phyloP scores from a whole-genome alignment of 2,888 invertebrate genomes.

The Asteroscopus sphinx region DNA sequence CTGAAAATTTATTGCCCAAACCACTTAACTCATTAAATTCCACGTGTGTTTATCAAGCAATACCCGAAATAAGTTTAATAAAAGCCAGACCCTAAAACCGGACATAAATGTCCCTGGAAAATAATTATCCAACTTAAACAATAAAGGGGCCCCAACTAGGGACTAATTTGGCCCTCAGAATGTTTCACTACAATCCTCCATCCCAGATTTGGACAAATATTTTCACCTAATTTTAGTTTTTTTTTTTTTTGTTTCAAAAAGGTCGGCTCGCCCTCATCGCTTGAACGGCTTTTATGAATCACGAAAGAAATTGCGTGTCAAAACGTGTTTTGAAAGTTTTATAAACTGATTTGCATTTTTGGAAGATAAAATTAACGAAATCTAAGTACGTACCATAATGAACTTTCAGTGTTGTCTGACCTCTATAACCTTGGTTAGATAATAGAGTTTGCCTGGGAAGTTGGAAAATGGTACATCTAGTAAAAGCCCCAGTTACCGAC shows the following conservation, averaged over 20 bases:
- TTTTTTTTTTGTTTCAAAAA: slow-evolving; percentile 17
- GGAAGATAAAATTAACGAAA: slow-evolving; percentile 43
- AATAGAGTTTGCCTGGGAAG: no score
- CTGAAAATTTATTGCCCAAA: slow-evolving; percentile 35
- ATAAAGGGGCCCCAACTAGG: slow-evolving; percentile 53
- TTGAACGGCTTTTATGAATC: slow-evolving; percentile 31
- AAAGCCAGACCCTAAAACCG: slow-evolving; percentile 52
- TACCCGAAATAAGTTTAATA: slow-evolving; percentile 59
- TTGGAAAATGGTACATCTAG: no score
- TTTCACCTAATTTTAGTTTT: slow-evolving; percentile 42
- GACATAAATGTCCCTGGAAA: slow-evolving; percentile 55
- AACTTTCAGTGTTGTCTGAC: slow-evolving; percentile 3
- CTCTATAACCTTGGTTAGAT: no score
- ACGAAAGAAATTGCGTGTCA: slow-evolving; percentile 55
- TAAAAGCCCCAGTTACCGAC: no score
- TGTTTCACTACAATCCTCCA: slow-evolving; percentile 35
- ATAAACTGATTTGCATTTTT: slow-evolving; percentile 51
- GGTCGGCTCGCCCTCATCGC: slow-evolving; percentile 11
- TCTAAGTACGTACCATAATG: slow-evolving; percentile 37
- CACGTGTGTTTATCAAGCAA: slow-evolving; percentile 51
- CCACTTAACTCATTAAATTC: slow-evolving; percentile 53
- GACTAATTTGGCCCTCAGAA: slow-evolving; percentile 49
- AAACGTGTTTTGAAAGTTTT: slow-evolving; percentile 55
- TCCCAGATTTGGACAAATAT: slow-evolving; percentile 29
- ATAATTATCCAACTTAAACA: slow-evolving; percentile 65